Conservation (phyloP, 2,797 vertebrate genomes). For the Pristis pectinata region DNA sequence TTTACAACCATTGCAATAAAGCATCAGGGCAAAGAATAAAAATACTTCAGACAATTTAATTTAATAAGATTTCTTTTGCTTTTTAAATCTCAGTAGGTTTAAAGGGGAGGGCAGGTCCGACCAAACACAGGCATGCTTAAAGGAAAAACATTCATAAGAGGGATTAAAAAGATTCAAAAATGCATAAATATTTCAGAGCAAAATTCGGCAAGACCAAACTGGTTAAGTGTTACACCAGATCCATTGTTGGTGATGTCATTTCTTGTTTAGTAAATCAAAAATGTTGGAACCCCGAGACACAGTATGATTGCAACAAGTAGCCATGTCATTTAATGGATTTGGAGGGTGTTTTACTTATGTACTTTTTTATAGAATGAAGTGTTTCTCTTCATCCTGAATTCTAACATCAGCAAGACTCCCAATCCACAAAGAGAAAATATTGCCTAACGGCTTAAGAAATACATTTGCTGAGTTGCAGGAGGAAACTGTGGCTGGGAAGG, state of each 20-base stretch:
- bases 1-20: constrained; percentile 6
- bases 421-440: background rate
- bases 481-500: background rate
- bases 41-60: constrained; percentile 26
- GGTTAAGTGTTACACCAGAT: constrained; percentile 25
- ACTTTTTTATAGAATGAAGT: background rate
- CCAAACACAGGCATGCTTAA: constrained; percentile 30
- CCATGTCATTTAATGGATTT: background rate
- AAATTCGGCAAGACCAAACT: constrained; percentile 31
- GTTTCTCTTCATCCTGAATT: background rate
- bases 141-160: constrained; percentile 31
- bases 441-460: background rate
- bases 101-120: constrained; percentile 7
- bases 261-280: background rate
- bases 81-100: constrained; percentile 19
- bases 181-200: constrained; percentile 34
- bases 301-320: background rate
- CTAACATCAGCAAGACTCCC: background rate
- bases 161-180: constrained; percentile 27
- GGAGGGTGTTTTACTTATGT: background rate
- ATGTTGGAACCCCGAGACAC: background rate
- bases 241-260: background rate
- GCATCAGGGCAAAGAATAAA: constrained; percentile 23
- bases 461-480: background rate
- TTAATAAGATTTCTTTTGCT: constrained; percentile 8